A percentile compares a stretch with the other conserved stretches of the same genome.
Conservation (phyloP, 1,140 invertebrate genomes). For the Palaemon carinicauda region DNA sequence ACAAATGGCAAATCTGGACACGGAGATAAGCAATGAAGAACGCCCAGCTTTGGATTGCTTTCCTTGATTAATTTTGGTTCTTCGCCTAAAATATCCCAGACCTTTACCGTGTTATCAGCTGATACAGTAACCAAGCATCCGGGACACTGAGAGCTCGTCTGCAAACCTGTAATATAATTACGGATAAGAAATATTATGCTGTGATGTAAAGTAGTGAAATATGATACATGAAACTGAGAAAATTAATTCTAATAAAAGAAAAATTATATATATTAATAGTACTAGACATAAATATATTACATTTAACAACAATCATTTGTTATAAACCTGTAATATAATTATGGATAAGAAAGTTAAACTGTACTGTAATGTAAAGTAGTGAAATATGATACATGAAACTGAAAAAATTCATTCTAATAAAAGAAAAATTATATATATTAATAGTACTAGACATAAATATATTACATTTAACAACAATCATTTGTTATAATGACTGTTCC, state of each 20-base stretch:
- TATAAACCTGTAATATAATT: constrained; percentile 66
- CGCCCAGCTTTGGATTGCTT: constrained; percentile 61
- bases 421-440: too few relatives aligned
- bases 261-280: too few relatives aligned
- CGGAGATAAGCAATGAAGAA: constrained; percentile 73
- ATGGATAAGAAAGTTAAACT: not conserved
- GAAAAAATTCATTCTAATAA: too few relatives aligned
- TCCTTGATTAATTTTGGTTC: constrained; percentile 64
- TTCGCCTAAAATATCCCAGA: constrained; percentile 75
- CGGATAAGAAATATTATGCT: too few relatives aligned
- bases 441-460: too few relatives aligned
- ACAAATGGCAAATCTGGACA: constrained; percentile 84
- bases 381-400: not conserved
- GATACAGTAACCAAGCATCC: constrained; percentile 78
- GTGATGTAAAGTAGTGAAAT: not conserved
- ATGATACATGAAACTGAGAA: not conserved
- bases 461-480: too few relatives aligned
- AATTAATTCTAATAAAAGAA: too few relatives aligned
- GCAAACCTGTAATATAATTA: constrained; percentile 66
- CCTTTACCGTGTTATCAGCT: constrained; percentile 76
- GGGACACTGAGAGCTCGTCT: constrained; percentile 73
- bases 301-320: too few relatives aligned
- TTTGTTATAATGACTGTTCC: too few relatives aligned
- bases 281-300: too few relatives aligned
- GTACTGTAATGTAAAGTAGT: not conserved